Conservation (phyloP, 2,797 vertebrate species). For the Sphaeramia orbicularis region DNA sequence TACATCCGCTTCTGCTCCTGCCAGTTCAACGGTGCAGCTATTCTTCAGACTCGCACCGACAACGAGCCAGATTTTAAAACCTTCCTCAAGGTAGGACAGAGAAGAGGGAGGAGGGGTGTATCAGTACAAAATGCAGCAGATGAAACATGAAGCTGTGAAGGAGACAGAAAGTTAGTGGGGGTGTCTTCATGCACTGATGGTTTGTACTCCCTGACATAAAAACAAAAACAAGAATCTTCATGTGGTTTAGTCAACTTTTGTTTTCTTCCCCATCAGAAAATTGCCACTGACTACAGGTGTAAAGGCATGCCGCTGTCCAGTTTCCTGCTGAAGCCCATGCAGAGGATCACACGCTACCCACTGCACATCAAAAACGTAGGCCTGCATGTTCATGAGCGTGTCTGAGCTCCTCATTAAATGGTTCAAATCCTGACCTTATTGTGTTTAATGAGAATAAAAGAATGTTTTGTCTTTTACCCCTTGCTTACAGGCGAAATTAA, state of each 20-base stretch:
- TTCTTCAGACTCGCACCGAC: slow-evolving; percentile 93
- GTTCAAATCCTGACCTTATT: slow-evolving; percentile 1
- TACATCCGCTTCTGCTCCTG: slow-evolving; percentile 98
- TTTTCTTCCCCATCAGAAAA: slow-evolving; percentile 97
- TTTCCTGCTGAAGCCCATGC: slow-evolving; percentile 99
- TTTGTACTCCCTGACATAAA: too few relatives aligned
- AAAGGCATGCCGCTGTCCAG: slow-evolving; percentile 99
- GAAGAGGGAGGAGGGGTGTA: too few relatives aligned
- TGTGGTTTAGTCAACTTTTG: too few relatives aligned
- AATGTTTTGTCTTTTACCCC: slow-evolving; percentile 81
- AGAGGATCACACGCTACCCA: slow-evolving; percentile 97
- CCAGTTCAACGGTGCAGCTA: slow-evolving; percentile 92
- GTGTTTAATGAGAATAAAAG: slow-evolving; percentile 61
- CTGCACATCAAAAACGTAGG: slow-evolving; percentile 95
- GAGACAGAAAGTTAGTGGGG: too few relatives aligned
- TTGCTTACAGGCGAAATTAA: neutral
- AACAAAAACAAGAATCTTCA: slow-evolving; percentile 78
- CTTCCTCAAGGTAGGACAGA: slow-evolving; percentile 88
- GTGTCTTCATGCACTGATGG: too few relatives aligned
- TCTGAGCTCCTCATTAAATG: slow-evolving; percentile 21
- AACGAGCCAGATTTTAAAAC: slow-evolving; percentile 94
- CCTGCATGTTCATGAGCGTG: neutral
- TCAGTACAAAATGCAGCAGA: too few relatives aligned
- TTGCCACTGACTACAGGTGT: slow-evolving; percentile 94
- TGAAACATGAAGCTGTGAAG: too few relatives aligned